phyloP scores from a whole-genome alignment of 1,140 invertebrate genomes.

The Eumaeus atala region DNA sequence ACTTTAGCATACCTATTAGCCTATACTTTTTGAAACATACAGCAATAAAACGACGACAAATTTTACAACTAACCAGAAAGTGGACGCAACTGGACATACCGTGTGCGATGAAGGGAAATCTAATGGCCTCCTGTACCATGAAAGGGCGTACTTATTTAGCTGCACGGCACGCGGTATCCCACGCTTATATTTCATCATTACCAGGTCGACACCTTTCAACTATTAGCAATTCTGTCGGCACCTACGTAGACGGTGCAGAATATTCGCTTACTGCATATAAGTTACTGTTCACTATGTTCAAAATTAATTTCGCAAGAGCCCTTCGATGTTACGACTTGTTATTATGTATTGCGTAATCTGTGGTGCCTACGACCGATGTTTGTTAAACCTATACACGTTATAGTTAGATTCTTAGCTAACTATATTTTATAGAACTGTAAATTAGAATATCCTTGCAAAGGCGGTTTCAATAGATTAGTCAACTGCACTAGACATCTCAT shows the following conservation, averaged over 20 bases:
- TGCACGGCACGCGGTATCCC: background rate
- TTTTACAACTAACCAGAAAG: background rate
- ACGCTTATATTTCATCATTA: slow-evolving; percentile 25
- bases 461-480: no score
- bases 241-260: slow-evolving; percentile 22
- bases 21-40: no score
- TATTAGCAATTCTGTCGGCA: slow-evolving; percentile 47
- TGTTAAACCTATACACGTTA: no score
- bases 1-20: no score
- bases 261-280: no score
- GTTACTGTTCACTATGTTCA: no score
- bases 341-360: no score
- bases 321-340: background rate
- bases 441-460: no score
- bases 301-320: background rate
- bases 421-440: no score
- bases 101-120: slow-evolving; percentile 7
- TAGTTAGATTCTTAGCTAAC: no score
- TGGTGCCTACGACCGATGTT: no score
- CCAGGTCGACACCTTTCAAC: slow-evolving; percentile 34
- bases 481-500: no score
- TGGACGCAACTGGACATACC: background rate
- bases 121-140: slow-evolving; percentile 11
- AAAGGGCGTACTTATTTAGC: slow-evolving; percentile 2
- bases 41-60: background rate